Evolutionary conservation across 2,888 invertebrate species (phyloP), one percentile per base, ranked within the genome.

Genomic region (Ctenicera cuprea): DNA sequence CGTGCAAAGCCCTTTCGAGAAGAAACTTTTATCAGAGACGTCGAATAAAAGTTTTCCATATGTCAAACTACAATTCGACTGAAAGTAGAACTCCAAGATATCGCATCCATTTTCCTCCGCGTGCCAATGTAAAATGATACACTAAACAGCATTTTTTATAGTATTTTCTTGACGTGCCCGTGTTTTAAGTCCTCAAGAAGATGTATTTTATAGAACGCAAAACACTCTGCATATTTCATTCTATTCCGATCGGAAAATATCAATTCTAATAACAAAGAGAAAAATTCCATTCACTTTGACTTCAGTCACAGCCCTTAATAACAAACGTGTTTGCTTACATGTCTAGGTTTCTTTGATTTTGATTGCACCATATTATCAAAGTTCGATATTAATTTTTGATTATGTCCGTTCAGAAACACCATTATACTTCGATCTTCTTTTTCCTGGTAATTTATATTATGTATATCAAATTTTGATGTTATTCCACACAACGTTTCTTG

Each of bases 81-180:
- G 26, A 30, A 45, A 54, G 33, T 54, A 20, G 30, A 57, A 57
- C 14, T 57, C 33, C 33, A 33, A 14, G 33, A 59, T 41, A 41
- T 18, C 11, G 16, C 38, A 11, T 38, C 5, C 22, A 20, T 54
- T 59, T 59, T 59, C 59, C n/a, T 41, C 11, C 38, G 5, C 18
- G 18, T 38, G 37, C 59, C 12, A 30, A 14, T 57, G n/a, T 38
- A 20, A 59, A 59, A 59, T 41, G 59, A 41, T 38, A 41, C 38
- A 37, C 59, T 59, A 59, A 59, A 59, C 59, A 59, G 20, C 37
- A n/a, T 38, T 33, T 57, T 59, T 38, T 59, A 59, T 14, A 37
- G 20, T 38, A 59, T 38, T 18, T 30, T 12, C 12, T 54, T 54
- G 54, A 33, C 54, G 54, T 54, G 14, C 33, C 4, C 22, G 16